Percentiles rank a stretch among this genome's conserved stretches.
Evolutionary conservation across 2,113 vertebrate species (phyloP).

Genomic region (Columba livia): DNA sequence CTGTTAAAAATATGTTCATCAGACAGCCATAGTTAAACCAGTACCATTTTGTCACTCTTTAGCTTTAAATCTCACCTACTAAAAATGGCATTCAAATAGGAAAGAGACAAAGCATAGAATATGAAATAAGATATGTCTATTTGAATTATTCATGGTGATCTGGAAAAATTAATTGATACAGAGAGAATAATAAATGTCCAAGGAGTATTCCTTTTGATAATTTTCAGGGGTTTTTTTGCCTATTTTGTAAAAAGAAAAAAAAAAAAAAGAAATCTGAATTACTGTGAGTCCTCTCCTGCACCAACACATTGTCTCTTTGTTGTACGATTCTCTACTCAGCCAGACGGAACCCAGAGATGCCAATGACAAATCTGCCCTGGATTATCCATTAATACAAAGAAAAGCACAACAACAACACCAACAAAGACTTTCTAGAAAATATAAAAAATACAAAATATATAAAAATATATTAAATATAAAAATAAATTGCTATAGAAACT

Average conservation of each 20-base stretch:
- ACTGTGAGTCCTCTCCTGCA: background rate
- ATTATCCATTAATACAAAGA: background rate
- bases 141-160: slow-evolving; percentile 31
- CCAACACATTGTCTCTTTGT: background rate
- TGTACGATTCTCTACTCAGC: background rate
- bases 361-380: background rate
- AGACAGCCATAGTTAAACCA: background rate
- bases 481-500: background rate
- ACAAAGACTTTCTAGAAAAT: background rate
- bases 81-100: background rate
- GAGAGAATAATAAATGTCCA: background rate
- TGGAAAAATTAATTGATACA: slow-evolving; percentile 13
- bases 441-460: too few species aligned
- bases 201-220: background rate
- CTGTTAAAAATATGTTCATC: background rate
- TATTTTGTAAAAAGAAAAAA: background rate
- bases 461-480: too few species aligned
- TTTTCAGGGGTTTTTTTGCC: background rate
- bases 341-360: background rate
- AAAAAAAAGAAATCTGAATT: background rate
- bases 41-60: background rate
- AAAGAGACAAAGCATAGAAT: slow-evolving; percentile 1
- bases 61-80: background rate
- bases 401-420: background rate
- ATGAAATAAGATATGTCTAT: background rate